Conservation (phyloP, 2,797 vertebrate species). For the Tragelaphus oryx region DNA sequence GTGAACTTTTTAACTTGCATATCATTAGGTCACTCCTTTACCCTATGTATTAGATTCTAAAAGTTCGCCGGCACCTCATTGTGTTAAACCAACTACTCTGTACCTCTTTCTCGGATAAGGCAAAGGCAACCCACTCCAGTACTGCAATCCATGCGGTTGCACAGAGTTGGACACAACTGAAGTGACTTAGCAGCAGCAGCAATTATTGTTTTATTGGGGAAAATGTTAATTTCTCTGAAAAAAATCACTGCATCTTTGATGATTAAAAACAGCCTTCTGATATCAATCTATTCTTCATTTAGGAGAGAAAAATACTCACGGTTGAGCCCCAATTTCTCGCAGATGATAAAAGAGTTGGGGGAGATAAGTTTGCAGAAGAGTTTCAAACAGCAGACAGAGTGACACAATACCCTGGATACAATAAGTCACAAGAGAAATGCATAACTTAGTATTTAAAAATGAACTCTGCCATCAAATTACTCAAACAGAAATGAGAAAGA, state of each 20-base stretch:
- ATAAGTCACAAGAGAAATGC: constrained; percentile 54
- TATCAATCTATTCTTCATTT: not conserved
- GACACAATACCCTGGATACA: constrained; percentile 92
- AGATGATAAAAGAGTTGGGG: constrained; percentile 98
- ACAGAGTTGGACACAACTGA: not conserved
- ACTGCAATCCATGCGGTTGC: not conserved
- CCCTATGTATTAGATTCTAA: not conserved
- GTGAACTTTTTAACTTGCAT: not conserved
- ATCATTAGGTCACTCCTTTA: not conserved
- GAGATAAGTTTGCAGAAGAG: constrained; percentile 93
- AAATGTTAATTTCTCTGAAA: constrained; percentile 12
- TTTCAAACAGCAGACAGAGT: constrained; percentile 96
- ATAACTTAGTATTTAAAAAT: constrained; percentile 39
- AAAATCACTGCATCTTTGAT: not conserved
- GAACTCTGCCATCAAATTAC: constrained; percentile 14
- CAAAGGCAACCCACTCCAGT: not conserved
- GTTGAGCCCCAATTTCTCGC: constrained; percentile 94
- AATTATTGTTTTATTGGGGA: not conserved
- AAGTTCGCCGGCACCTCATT: not conserved
- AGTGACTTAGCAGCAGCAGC: not conserved
- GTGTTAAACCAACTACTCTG: not conserved
- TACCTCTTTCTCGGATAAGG: not conserved
- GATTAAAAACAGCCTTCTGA: not conserved
- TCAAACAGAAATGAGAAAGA: constrained; percentile 46
- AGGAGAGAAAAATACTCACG: constrained; percentile 86